Percentiles rank a stretch among this genome's conserved stretches.
Evolutionary conservation across 2,888 invertebrate species (phyloP).

Genomic region (Stenchaetothrips biformis): DNA sequence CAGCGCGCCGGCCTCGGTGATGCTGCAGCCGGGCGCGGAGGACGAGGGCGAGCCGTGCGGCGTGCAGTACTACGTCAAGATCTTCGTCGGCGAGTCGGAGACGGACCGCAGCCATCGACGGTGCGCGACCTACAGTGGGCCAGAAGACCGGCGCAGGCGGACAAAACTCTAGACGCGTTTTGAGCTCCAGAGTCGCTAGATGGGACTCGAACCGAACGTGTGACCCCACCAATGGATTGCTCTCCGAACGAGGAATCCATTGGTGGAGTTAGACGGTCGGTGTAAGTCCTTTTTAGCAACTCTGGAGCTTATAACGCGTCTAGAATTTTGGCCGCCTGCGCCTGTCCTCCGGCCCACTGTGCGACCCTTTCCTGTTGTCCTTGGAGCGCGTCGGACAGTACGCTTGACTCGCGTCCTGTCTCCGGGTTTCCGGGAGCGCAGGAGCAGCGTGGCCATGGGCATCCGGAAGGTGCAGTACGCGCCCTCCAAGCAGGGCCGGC

Average conservation of each 20-base stretch:
- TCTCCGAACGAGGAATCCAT: too few relatives aligned
- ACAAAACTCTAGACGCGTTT: too few relatives aligned
- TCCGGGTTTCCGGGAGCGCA: conserved; percentile 42
- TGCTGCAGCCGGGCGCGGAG: conserved; percentile 78
- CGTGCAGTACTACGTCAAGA: conserved; percentile 86
- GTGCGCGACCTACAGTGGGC: conserved; percentile 48
- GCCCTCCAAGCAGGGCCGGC: conserved; percentile 80
- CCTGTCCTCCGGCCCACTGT: too few relatives aligned
- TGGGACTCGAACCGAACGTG: too few relatives aligned
- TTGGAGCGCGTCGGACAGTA: not conserved
- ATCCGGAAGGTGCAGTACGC: conserved; percentile 91
- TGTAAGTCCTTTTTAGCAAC: too few relatives aligned
- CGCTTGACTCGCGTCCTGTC: too few relatives aligned
- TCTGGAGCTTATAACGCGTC: too few relatives aligned
- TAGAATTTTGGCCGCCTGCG: too few relatives aligned
- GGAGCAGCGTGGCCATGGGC: conserved; percentile 83
- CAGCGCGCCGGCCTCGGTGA: conserved; percentile 86
- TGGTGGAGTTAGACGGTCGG: too few relatives aligned
- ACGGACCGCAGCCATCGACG: conserved; percentile 75
- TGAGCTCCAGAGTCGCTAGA: too few relatives aligned
- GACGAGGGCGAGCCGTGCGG: conserved; percentile 88
- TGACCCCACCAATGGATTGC: too few relatives aligned
- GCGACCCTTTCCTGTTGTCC: conserved; percentile 32
- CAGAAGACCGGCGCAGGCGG: too few relatives aligned
- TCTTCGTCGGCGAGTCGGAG: conserved; percentile 75